These are phyloP conservation scores for Mesocentrotus franciscanus DNA, from an alignment of 53 echinoderm and acorn worm species.

Conservation along the genomic window DNA sequence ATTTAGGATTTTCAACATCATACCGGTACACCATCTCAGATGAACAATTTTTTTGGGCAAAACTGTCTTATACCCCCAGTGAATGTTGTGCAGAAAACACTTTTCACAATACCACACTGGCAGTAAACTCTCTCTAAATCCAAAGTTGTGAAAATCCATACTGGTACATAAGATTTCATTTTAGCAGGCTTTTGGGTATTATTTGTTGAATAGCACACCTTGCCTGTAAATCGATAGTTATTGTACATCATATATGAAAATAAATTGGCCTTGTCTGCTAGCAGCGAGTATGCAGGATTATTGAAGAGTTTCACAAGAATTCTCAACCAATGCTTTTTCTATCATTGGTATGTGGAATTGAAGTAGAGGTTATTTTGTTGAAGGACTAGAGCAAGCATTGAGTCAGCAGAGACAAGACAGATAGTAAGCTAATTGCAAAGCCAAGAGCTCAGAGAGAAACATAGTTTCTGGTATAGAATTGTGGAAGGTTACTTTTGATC, in stretches of 20 bases:
- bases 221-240: neutral
- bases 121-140: neutral
- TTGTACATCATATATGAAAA: neutral
- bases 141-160: neutral
- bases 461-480: neutral
- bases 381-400: neutral
- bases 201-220: too few species aligned
- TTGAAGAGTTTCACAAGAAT: neutral
- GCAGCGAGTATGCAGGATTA: neutral
- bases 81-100: neutral
- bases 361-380: neutral
- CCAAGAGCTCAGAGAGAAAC: constrained; percentile 35
- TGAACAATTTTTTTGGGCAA: neutral
- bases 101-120: neutral
- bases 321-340: neutral
- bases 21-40: neutral
- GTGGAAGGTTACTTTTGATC: neutral
- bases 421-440: constrained; percentile 11
- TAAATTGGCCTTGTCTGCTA: neutral
- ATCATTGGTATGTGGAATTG: neutral
- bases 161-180: too few species aligned
- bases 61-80: neutral
- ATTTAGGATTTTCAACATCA: neutral
- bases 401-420: neutral
- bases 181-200: too few species aligned